phyloP scores from a whole-genome alignment of 2,888 invertebrate genomes.

The Hoplodrina blanda region DNA sequence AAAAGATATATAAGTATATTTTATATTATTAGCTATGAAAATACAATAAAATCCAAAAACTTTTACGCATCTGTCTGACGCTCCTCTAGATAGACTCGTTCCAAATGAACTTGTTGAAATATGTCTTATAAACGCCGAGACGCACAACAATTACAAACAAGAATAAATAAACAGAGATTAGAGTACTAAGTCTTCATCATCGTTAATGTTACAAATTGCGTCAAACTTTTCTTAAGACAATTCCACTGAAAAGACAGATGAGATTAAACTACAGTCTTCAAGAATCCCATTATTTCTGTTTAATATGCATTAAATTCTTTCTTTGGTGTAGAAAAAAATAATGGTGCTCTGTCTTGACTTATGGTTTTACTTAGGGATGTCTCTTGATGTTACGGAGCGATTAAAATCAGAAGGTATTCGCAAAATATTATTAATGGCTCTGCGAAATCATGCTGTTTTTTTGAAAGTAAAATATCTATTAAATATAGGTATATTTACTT shows the following conservation, averaged over 20 bases:
- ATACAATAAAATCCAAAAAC: slow-evolving; percentile 24
- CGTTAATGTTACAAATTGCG: slow-evolving; percentile 48
- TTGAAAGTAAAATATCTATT: not conserved
- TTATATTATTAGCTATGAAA: slow-evolving; percentile 29
- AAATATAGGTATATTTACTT: too few relatives aligned
- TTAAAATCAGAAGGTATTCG: not conserved
- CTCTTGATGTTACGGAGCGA: not conserved
- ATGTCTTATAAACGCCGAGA: slow-evolving; percentile 33
- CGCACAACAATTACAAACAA: slow-evolving; percentile 38
- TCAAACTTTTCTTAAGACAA: slow-evolving; percentile 41
- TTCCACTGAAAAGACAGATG: not conserved
- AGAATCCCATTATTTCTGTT: slow-evolving; percentile 10
- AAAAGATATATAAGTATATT: too few relatives aligned
- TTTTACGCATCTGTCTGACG: slow-evolving; percentile 5
- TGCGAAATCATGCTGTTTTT: not conserved
- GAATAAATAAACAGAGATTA: slow-evolving; percentile 49
- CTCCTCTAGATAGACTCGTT: slow-evolving; percentile 12
- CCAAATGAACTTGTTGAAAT: slow-evolving; percentile 38
- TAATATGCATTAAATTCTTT: not conserved
- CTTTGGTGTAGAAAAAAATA: not conserved
- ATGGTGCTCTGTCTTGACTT: not conserved
- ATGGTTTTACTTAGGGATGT: not conserved
- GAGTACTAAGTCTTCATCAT: slow-evolving; percentile 37
- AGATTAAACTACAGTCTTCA: slow-evolving; percentile 15
- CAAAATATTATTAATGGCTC: not conserved